phyloP scores from a whole-genome alignment of 2,888 invertebrate genomes.

The Harpagoxenus sublaevis region DNA sequence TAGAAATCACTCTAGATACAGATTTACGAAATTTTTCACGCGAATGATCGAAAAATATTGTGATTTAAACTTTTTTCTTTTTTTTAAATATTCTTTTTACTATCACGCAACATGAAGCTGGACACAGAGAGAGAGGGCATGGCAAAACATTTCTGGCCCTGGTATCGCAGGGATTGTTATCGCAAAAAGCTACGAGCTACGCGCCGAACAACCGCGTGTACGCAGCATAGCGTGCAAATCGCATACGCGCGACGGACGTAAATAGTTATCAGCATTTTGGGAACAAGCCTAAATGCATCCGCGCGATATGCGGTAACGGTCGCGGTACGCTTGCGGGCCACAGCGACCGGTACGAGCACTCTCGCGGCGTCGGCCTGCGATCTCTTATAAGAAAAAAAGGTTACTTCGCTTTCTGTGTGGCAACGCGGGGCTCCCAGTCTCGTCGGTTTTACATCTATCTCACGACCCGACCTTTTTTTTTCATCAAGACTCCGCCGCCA shows the following conservation, averaged over 20 bases:
- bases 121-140: slow-evolving; percentile 22
- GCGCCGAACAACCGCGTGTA: background rate
- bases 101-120: slow-evolving; percentile 16
- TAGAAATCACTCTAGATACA: background rate
- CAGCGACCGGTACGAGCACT: background rate
- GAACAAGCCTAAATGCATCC: slow-evolving; percentile 51
- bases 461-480: slow-evolving; percentile 42
- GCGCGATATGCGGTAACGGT: slow-evolving; percentile 13
- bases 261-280: slow-evolving; percentile 52
- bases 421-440: slow-evolving; percentile 34
- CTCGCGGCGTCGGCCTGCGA: background rate
- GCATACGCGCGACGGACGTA: slow-evolving; percentile 19
- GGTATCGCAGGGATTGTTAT: slow-evolving; percentile 41
- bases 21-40: background rate
- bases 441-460: slow-evolving; percentile 53
- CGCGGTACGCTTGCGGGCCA: background rate
- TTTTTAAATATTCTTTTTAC: slow-evolving; percentile 36
- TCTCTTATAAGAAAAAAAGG: slow-evolving; percentile 49
- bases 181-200: slow-evolving; percentile 44
- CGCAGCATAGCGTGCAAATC: slow-evolving; percentile 4
- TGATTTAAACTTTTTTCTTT: slow-evolving; percentile 4
- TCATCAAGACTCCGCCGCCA: slow-evolving; percentile 60
- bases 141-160: slow-evolving; percentile 44
- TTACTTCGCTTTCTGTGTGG: slow-evolving; percentile 41
- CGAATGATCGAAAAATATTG: background rate